phyloP scores from a whole-genome alignment of 2,888 invertebrate genomes.

The Gortyna flavago region DNA sequence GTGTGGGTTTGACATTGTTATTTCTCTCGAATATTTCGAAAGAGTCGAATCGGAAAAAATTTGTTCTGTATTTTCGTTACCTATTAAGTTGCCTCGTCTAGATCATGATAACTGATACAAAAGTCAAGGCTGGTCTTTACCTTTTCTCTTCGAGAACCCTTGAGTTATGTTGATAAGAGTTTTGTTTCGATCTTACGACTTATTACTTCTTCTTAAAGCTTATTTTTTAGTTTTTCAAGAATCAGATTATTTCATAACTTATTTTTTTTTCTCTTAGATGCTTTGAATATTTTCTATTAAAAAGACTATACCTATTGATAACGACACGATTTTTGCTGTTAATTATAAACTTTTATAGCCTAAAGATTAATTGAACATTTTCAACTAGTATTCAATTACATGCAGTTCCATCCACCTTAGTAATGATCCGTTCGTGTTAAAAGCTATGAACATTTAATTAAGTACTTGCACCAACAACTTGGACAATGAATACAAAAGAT shows the following conservation, averaged over 20 bases:
- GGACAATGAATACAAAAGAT: constrained; percentile 54
- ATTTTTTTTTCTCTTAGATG: neutral
- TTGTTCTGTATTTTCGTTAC: constrained; percentile 7
- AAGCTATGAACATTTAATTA: constrained; percentile 45
- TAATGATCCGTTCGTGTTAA: constrained; percentile 34
- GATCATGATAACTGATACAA: neutral
- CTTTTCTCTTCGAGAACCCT: neutral
- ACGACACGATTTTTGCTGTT: neutral
- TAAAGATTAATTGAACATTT: neutral
- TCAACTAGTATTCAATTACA: constrained; percentile 6
- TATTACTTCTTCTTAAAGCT: neutral
- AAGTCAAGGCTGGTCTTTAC: neutral
- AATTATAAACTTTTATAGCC: no score
- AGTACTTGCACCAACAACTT: constrained; percentile 30
- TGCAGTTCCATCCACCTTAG: constrained; percentile 1
- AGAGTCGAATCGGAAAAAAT: constrained; percentile 3
- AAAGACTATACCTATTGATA: neutral
- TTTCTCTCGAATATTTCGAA: constrained; percentile 6
- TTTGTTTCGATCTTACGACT: neutral
- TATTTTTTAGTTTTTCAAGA: neutral
- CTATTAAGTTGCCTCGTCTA: neutral
- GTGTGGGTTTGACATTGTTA: constrained; percentile 42
- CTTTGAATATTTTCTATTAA: neutral
- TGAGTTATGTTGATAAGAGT: neutral
- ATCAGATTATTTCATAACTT: neutral